phyloP scores from a whole-genome alignment of 2,113 vertebrate species.

The Daboia siamensis region DNA sequence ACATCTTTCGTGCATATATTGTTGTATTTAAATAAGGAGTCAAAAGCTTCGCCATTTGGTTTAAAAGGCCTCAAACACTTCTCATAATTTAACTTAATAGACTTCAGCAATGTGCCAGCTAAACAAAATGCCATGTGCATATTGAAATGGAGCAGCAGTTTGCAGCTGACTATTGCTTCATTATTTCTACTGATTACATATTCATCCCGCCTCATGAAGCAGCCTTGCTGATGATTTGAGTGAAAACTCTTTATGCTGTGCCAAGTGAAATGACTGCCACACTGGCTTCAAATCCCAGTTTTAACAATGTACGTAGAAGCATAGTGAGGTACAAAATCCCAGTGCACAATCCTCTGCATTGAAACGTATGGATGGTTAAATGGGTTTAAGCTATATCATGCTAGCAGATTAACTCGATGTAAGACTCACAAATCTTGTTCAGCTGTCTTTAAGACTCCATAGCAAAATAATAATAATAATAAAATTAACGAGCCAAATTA shows the following conservation, averaged over 20 bases:
- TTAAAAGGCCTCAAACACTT: slow-evolving; percentile 62
- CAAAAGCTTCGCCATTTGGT: slow-evolving; percentile 52
- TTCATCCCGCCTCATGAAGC: slow-evolving; percentile 63
- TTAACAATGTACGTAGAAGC: slow-evolving; percentile 50
- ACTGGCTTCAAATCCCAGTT: slow-evolving; percentile 51
- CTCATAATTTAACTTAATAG: slow-evolving; percentile 68
- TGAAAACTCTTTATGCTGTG: slow-evolving; percentile 59
- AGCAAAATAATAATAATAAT: background rate
- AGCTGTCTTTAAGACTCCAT: background rate
- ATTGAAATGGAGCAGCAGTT: slow-evolving; percentile 59
- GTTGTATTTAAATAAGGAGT: slow-evolving; percentile 60
- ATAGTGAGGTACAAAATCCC: slow-evolving; percentile 3
- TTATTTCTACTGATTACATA: slow-evolving; percentile 69
- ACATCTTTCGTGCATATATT: slow-evolving; percentile 52
- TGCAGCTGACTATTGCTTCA: slow-evolving; percentile 62
- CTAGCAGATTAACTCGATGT: background rate
- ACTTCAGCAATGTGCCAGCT: slow-evolving; percentile 61
- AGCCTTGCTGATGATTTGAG: slow-evolving; percentile 54
- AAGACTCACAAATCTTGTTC: background rate
- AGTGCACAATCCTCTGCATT: background rate
- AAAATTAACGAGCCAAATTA: background rate
- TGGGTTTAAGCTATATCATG: background rate
- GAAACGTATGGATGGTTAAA: background rate
- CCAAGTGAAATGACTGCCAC: slow-evolving; percentile 53
- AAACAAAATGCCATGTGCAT: slow-evolving; percentile 61